phyloP scores from a whole-genome alignment of 2,797 vertebrate genomes.

The Poeciliopsis gracilis region DNA sequence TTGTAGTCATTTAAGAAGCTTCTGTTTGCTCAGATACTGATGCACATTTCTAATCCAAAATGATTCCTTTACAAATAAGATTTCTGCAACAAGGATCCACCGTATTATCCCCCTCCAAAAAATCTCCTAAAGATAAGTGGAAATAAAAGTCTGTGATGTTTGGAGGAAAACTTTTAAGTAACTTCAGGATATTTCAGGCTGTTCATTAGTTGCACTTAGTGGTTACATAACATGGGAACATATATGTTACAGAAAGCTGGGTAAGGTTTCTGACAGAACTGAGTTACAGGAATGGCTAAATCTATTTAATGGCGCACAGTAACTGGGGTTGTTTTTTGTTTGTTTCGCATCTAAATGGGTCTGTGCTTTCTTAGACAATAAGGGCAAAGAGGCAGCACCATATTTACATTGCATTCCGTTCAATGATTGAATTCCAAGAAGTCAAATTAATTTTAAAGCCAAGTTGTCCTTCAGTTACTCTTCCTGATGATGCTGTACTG shows the following conservation, averaged over 20 bases:
- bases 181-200: background rate
- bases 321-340: constrained; percentile 15
- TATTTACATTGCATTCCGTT: background rate
- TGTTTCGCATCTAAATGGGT: constrained; percentile 12
- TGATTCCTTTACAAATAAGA: constrained; percentile 3
- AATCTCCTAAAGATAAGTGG: background rate
- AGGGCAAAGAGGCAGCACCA: background rate
- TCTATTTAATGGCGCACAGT: constrained; percentile 10
- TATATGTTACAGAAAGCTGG: constrained; percentile 21
- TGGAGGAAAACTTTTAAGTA: constrained; percentile 28
- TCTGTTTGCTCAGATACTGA: background rate
- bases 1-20: constrained; percentile 1
- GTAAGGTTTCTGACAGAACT: constrained; percentile 26
- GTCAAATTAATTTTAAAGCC: constrained; percentile 25
- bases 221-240: constrained; percentile 7
- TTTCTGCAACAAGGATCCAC: background rate
- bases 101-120: background rate
- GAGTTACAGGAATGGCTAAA: constrained; percentile 28
- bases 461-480: background rate
- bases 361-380: background rate
- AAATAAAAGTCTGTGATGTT: constrained; percentile 17
- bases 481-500: background rate
- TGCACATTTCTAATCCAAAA: background rate
- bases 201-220: background rate
- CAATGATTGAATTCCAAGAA: constrained; percentile 11